These are phyloP conservation scores for Smutsia gigantea DNA, from an alignment of 2,797 vertebrate species.

Conservation along the genomic window DNA sequence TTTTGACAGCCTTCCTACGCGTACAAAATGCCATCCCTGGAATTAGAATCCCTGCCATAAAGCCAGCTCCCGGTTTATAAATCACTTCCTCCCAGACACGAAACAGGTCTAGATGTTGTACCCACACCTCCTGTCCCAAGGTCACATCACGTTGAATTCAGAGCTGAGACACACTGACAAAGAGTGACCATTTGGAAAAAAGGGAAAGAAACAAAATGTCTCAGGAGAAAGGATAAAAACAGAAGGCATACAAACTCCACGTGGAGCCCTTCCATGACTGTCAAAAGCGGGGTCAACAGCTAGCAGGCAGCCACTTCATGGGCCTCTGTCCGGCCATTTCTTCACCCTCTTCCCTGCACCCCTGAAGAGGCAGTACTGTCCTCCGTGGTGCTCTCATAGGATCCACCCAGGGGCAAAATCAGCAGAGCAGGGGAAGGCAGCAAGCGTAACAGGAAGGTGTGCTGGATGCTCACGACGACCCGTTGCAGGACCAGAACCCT, in stretches of 20 bases:
- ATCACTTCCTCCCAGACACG: neutral
- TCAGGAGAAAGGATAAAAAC: neutral
- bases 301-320: fast-evolving
- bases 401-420: neutral
- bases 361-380: neutral
- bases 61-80: neutral
- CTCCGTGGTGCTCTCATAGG: neutral
- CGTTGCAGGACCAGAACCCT: fast-evolving
- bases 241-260: neutral
- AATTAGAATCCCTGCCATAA: conserved; percentile 58
- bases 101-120: neutral
- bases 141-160: neutral
- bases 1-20: conserved; percentile 70
- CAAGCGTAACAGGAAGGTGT: neutral
- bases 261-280: fast-evolving
- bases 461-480: neutral
- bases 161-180: neutral
- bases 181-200: neutral
- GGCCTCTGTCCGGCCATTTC: neutral
- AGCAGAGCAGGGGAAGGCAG: fast-evolving
- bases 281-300: neutral
- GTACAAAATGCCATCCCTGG: conserved; percentile 67
- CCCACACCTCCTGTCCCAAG: neutral
- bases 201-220: neutral
- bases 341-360: neutral